phyloP scores from a whole-genome alignment of 2,797 vertebrate species.

The Triplophysa yarkandensis region DNA sequence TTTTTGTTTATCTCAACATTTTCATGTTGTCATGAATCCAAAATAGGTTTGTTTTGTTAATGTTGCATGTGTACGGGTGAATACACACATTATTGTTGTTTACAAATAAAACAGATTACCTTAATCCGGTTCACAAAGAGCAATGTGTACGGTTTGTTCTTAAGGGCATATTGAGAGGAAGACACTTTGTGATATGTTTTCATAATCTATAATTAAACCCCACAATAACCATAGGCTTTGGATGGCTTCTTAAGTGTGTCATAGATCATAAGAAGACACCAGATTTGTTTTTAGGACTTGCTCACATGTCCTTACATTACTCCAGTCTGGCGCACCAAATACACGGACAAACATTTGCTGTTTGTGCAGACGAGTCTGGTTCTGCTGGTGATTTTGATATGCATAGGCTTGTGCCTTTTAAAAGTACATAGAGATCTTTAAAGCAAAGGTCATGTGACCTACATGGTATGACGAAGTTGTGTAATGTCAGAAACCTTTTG shows the following conservation, averaged over 20 bases:
- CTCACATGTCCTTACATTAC: constrained; percentile 36
- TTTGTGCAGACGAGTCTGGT: constrained; percentile 31
- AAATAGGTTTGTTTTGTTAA: neutral
- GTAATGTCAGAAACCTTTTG: constrained; percentile 32
- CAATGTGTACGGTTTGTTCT: constrained; percentile 41
- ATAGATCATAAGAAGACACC: neutral
- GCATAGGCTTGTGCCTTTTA: constrained; percentile 6
- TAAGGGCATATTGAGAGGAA: constrained; percentile 32
- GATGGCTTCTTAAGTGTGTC: constrained; percentile 15
- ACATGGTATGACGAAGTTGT: constrained; percentile 23
- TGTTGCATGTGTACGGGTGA: neutral
- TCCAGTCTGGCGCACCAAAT: constrained; percentile 3
- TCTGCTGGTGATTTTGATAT: constrained; percentile 39
- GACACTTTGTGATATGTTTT: constrained; percentile 26
- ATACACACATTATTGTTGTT: constrained; percentile 18
- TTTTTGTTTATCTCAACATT: neutral
- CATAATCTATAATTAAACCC: constrained; percentile 37
- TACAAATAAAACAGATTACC: constrained; percentile 22
- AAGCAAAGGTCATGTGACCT: constrained; percentile 46
- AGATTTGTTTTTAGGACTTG: constrained; percentile 15
- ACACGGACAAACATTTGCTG: constrained; percentile 11
- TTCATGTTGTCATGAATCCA: neutral
- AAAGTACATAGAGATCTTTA: constrained; percentile 47
- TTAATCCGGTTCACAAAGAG: neutral
- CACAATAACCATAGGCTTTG: constrained; percentile 6